phyloP scores from a whole-genome alignment of 1,140 invertebrate genomes.

The Drosophila ficusphila region DNA sequence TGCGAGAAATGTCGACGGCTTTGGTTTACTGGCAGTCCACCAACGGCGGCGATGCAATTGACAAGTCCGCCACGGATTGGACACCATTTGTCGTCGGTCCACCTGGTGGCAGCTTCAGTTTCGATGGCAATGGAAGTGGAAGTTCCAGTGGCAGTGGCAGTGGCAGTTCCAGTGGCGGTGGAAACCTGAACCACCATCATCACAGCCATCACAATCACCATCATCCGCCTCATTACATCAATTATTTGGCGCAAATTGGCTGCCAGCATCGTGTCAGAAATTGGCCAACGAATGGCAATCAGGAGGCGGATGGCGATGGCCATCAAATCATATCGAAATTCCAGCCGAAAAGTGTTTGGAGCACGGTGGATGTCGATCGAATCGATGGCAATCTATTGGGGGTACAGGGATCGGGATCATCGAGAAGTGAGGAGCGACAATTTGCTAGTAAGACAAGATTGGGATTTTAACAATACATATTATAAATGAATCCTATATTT shows the following conservation, averaged over 20 bases:
- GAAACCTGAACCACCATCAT: constrained; percentile 16
- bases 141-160: background rate
- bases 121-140: background rate
- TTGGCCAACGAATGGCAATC: constrained; percentile 42
- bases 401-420: background rate
- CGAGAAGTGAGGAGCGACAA: background rate
- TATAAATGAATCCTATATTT: no score
- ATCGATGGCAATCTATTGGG: constrained; percentile 38
- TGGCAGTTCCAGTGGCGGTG: constrained; percentile 1
- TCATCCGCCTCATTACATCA: constrained; percentile 45
- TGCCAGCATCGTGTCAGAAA: constrained; percentile 66
- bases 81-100: constrained; percentile 1
- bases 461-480: no score
- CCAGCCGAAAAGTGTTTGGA: constrained; percentile 28
- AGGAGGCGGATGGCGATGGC: constrained; percentile 4
- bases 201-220: constrained; percentile 14
- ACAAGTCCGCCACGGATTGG: constrained; percentile 8
- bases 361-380: constrained; percentile 9
- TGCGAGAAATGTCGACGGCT: constrained; percentile 38
- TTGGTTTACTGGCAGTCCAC: constrained; percentile 71
- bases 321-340: constrained; percentile 30
- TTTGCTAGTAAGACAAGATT: constrained; percentile 10
- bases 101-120: constrained; percentile 1
- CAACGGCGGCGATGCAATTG: constrained; percentile 37
- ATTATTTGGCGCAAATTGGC: constrained; percentile 73